Conservation (phyloP, 2,797 vertebrate species). For the Syngnathus rostellatus region DNA sequence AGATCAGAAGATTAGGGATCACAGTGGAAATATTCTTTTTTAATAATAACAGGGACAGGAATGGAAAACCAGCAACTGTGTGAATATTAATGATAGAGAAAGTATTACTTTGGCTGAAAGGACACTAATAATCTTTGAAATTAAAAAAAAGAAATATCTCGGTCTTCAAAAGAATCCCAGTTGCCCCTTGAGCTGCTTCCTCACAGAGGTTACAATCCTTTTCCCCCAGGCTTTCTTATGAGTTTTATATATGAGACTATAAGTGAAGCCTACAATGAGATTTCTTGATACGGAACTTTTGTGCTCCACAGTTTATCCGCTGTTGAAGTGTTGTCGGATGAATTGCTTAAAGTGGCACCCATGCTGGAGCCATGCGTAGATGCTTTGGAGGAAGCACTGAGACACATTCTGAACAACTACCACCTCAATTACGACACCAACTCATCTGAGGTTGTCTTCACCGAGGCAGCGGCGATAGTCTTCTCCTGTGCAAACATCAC, state of each 20-base stretch:
- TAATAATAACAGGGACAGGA: not conserved
- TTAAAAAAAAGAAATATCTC: not conserved
- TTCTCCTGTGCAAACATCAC: constrained; percentile 56
- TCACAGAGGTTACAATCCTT: not conserved
- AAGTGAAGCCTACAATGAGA: not conserved
- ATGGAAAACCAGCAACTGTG: constrained; percentile 24
- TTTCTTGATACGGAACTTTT: constrained; percentile 18
- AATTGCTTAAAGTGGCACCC: constrained; percentile 31
- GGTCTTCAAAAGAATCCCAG: not conserved
- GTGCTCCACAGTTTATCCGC: constrained; percentile 43
- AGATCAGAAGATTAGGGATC: constrained; percentile 55
- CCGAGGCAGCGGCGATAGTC: constrained; percentile 42
- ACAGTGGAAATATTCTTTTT: constrained; percentile 4
- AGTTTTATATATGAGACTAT: not conserved
- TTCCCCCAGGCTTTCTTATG: constrained; percentile 12
- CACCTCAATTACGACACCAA: constrained; percentile 22
- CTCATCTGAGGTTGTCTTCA: constrained; percentile 31
- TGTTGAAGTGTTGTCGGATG: constrained; percentile 38
- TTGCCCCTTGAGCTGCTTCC: not conserved
- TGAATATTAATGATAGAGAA: constrained; percentile 28
- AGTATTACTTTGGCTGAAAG: constrained; percentile 22
- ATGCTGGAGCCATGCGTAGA: constrained; percentile 31
- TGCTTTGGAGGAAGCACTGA: constrained; percentile 35
- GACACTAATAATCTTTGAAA: not conserved
- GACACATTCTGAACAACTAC: constrained; percentile 45